Evolutionary conservation across 2,888 invertebrate species (phyloP).

Genomic region (Polymixis flavicincta): DNA sequence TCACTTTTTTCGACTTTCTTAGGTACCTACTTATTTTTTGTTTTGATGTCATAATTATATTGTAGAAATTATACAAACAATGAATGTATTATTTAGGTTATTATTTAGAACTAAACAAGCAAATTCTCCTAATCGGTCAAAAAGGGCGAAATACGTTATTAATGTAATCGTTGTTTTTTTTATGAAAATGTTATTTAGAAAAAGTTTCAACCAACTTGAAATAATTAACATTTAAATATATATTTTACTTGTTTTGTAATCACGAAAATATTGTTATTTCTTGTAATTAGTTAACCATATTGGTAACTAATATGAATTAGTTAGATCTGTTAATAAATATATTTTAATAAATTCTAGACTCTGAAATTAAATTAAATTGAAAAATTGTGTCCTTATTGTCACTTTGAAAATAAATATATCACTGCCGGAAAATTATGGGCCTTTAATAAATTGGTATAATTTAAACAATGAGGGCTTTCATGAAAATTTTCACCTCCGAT

Average conservation of each 20-base stretch:
- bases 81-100: neutral
- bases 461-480: neutral
- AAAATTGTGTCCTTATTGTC: slow-evolving; percentile 5
- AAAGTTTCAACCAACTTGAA: slow-evolving; percentile 2
- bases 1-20: neutral
- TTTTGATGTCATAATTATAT: neutral
- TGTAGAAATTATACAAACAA: slow-evolving; percentile 1
- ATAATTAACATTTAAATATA: slow-evolving; percentile 21
- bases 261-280: slow-evolving; percentile 46
- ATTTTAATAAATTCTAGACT: slow-evolving; percentile 32
- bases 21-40: neutral
- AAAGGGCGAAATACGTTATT: slow-evolving; percentile 32
- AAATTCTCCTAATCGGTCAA: slow-evolving; percentile 2
- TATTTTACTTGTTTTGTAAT: slow-evolving; percentile 53
- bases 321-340: slow-evolving; percentile 49
- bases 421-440: slow-evolving; percentile 1
- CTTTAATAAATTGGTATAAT: neutral
- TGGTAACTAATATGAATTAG: slow-evolving; percentile 36
- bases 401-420: neutral
- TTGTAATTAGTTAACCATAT: slow-evolving; percentile 48
- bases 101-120: slow-evolving; percentile 6
- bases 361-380: slow-evolving; percentile 15
- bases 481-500: neutral
- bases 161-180: slow-evolving; percentile 47
- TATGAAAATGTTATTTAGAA: slow-evolving; percentile 47